Evolutionary conservation across 2,888 invertebrate species (phyloP).

Genomic region (Machimus atricapillus): DNA sequence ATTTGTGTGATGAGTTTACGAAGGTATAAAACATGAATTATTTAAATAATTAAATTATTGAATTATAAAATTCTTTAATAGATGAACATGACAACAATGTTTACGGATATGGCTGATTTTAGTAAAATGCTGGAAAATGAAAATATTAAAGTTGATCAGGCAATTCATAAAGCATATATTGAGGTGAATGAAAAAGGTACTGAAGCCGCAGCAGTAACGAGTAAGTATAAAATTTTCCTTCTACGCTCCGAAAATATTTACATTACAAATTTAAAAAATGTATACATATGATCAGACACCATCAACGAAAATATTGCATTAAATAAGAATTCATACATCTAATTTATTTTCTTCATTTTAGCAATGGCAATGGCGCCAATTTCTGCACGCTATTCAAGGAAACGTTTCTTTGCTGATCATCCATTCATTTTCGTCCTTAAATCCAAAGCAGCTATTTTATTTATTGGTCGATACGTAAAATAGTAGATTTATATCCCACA

Average conservation of each 20-base stretch:
- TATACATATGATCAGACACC: too few species aligned
- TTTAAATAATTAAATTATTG: background rate
- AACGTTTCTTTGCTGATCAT: background rate
- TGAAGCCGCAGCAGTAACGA: background rate
- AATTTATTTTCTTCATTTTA: background rate
- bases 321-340: background rate
- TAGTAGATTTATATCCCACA: background rate
- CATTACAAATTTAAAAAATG: too few species aligned
- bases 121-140: background rate
- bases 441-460: background rate
- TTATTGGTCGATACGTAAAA: constrained; percentile 7
- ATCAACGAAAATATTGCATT: too few species aligned
- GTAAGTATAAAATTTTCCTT: background rate
- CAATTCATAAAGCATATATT: constrained; percentile 2
- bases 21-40: background rate
- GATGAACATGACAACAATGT: background rate
- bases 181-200: background rate
- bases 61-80: background rate
- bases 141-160: constrained; percentile 1
- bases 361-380: background rate
- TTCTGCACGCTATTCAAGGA: background rate
- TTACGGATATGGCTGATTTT: background rate
- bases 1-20: constrained; percentile 62
- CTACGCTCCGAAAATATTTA: too few species aligned
- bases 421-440: constrained; percentile 15